Percentiles rank a stretch among this genome's conserved stretches.
Conservation (phyloP, 2,888 invertebrate genomes). For the Caenorhabditis angaria region DNA sequence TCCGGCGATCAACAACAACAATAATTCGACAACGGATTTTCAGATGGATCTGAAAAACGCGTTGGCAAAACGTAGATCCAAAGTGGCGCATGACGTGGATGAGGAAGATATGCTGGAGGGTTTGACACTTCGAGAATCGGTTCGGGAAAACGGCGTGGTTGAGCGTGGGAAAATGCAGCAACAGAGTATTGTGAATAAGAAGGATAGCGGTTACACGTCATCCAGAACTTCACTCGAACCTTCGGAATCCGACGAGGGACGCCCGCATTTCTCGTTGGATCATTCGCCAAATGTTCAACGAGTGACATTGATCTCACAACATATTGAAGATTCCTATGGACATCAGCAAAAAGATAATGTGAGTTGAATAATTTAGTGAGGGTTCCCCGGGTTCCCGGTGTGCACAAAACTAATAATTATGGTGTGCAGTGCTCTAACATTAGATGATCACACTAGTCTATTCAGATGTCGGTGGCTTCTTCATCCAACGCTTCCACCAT, state of each 20-base stretch:
- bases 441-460: constrained; percentile 7
- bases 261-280: constrained; percentile 49
- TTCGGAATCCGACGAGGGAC: constrained; percentile 66
- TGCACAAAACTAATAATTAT: neutral
- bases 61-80: constrained; percentile 68
- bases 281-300: constrained; percentile 55
- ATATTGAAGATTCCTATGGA: constrained; percentile 69
- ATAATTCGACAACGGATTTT: constrained; percentile 60
- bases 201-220: constrained; percentile 72
- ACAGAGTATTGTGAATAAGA: constrained; percentile 68
- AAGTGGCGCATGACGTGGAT: constrained; percentile 64
- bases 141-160: constrained; percentile 68
- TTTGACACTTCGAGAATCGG: constrained; percentile 70
- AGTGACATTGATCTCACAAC: constrained; percentile 68
- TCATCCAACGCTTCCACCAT: constrained; percentile 46
- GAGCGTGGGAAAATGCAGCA: constrained; percentile 44
- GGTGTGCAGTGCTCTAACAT: no score
- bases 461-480: constrained; percentile 66
- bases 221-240: constrained; percentile 72
- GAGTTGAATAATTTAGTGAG: constrained; percentile 20
- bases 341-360: constrained; percentile 58
- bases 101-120: constrained; percentile 54
- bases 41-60: constrained; percentile 71
- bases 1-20: constrained; percentile 25
- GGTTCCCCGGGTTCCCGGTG: neutral